Base-by-base conservation (phyloP, 2,797 vertebrate genomes). In the Syndactyla subalaris region DNA sequence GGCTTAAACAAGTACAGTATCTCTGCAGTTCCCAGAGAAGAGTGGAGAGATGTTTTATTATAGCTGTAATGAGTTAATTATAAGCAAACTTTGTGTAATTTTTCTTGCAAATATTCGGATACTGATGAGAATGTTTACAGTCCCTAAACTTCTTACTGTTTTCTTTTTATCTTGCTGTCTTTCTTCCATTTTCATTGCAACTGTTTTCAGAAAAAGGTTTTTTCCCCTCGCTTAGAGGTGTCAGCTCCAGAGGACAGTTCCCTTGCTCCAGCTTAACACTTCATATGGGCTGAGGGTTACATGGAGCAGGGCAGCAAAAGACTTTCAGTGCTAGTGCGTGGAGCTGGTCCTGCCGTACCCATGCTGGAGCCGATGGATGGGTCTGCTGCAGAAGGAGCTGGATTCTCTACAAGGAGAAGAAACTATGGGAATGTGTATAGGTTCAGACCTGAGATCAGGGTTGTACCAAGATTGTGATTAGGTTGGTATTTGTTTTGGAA, bases 121-220 rank as follows among this genome's bases (percentile, higher is more conserved):
- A 32, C 38, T 74, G 65, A 58, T 10, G 38, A 51, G 29, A 86
- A 75, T 81, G n/a, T 49, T 81, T 83, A 59, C 17, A 58, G 59
- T 52, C 48, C 11, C 21, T 67, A 48, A 74, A 54, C 32, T 66
- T 94, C 79, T 26, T 59, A 59, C 30, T 63, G 12, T 57, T 91
- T 81, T 86, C 23, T 91, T 85, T 91, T 54, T 55, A 22, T 75
- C 38, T 71, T 67, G n/a, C 9, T 66, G 3, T 87, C 41, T 68
- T 26, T 82, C 45, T 94, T 92, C 27, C 16, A 23, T 88, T 85
- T 89, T 87, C 15, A 22, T 88, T 77, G 70, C 51, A 88, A 67
- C 43, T 85, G 45, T 32, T 74, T 74, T 89, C 66, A 46, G n/a
- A 66, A 81, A 55, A 86, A 81, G 26, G 23, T 48, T 55, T 2